phyloP scores from a whole-genome alignment of 2,113 vertebrate species.

The Sander vitreus region DNA sequence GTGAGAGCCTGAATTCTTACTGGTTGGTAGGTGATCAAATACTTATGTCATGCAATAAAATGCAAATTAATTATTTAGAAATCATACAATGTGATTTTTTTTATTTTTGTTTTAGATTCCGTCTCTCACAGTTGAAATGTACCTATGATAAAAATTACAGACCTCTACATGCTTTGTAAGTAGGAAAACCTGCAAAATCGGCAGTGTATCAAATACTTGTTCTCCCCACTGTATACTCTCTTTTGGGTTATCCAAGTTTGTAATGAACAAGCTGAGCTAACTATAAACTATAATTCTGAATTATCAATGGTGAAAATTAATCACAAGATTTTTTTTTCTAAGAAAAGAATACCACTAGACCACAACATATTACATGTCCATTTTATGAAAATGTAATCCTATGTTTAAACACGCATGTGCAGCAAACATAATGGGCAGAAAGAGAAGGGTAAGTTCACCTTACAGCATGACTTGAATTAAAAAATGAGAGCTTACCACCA shows the following conservation, averaged over 20 bases:
- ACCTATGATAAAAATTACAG: too few relatives aligned
- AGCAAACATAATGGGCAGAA: conserved; percentile 9
- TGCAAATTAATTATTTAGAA: too few relatives aligned
- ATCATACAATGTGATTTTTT: too few relatives aligned
- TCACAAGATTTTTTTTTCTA: conserved; percentile 41
- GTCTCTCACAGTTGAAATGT: too few relatives aligned
- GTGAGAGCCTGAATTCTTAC: too few relatives aligned
- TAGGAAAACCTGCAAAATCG: too few relatives aligned
- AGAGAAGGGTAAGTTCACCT: conserved; percentile 5
- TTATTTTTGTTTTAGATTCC: too few relatives aligned
- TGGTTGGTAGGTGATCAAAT: too few relatives aligned
- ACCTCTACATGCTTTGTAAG: too few relatives aligned
- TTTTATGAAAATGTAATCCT: conserved; percentile 25
- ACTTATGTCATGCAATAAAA: too few relatives aligned
- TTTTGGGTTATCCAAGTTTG: conserved; percentile 42
- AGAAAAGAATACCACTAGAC: conserved; percentile 41
- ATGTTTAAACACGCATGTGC: not conserved
- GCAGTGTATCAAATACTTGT: too few relatives aligned
- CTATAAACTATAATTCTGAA: conserved; percentile 51
- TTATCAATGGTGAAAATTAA: conserved; percentile 59
- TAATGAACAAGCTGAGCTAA: conserved; percentile 65
- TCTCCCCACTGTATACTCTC: too few relatives aligned
- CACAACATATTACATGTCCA: conserved; percentile 30
- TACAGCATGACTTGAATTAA: conserved; percentile 1
- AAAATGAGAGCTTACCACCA: conserved; percentile 76